A percentile compares a stretch with the other conserved stretches of the same genome.
These are phyloP conservation scores for Cerastis leucographa DNA, from an alignment of 2,888 invertebrate genomes.

Conservation along the genomic window DNA sequence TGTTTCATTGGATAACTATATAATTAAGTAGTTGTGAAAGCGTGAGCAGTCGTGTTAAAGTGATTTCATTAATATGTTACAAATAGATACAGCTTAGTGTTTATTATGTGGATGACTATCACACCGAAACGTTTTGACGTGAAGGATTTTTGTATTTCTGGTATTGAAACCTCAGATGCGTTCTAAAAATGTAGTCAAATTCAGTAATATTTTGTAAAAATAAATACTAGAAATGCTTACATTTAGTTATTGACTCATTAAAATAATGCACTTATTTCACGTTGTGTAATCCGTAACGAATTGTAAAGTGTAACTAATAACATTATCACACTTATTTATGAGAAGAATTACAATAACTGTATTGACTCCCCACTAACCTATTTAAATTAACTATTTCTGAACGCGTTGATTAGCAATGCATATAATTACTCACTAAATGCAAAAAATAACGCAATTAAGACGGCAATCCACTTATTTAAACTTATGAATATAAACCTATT, in stretches of 20 bases:
- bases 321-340: constrained; percentile 1
- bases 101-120: constrained; percentile 17
- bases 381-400: not conserved
- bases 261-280: constrained; percentile 28
- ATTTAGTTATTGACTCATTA: not conserved
- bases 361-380: constrained; percentile 6
- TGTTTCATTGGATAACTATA: not conserved
- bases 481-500: not conserved
- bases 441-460: not conserved
- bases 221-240: not conserved
- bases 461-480: accelerated
- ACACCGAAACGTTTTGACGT: constrained; percentile 11
- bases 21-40: constrained; percentile 26
- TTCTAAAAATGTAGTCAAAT: not conserved
- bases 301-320: constrained; percentile 19
- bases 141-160: not conserved
- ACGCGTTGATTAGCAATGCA: constrained; percentile 11
- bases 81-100: constrained; percentile 34
- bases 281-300: not conserved
- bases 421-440: not conserved
- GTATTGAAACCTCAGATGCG: not conserved
- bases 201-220: not conserved
- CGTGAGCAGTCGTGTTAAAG: constrained; percentile 18
- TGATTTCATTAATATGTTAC: constrained; percentile 41
- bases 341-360: too few species aligned